These are phyloP conservation scores for Amphipyra berbera DNA, from an alignment of 2,888 invertebrate species.

Conservation along the genomic window DNA sequence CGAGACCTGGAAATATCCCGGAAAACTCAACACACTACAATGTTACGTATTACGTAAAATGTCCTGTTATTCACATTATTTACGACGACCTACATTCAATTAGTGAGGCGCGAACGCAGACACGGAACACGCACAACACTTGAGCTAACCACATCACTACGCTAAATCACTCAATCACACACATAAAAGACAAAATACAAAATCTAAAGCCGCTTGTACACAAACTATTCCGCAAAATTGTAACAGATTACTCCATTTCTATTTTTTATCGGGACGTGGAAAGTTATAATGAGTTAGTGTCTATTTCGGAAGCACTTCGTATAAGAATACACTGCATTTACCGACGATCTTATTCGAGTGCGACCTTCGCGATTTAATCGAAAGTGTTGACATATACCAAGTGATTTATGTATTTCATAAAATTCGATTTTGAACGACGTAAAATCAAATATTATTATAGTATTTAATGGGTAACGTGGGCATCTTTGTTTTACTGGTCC, in stretches of 20 bases:
- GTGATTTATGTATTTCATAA: slow-evolving; percentile 84
- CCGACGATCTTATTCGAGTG: slow-evolving; percentile 69
- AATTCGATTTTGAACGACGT: slow-evolving; percentile 78
- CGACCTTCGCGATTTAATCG: slow-evolving; percentile 85
- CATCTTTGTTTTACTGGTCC: slow-evolving; percentile 77
- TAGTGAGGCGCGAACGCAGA: slow-evolving; percentile 52
- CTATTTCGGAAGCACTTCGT: slow-evolving; percentile 85
- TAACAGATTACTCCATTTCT: slow-evolving; percentile 83
- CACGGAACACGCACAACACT: slow-evolving; percentile 42
- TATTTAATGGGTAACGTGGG: slow-evolving; percentile 76
- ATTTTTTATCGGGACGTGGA: slow-evolving; percentile 84
- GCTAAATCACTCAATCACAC: slow-evolving; percentile 68
- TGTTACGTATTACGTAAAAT: slow-evolving; percentile 23
- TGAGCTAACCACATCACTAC: slow-evolving; percentile 52
- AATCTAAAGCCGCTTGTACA: slow-evolving; percentile 59
- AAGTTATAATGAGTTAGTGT: slow-evolving; percentile 85
- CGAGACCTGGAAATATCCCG: too few relatives aligned
- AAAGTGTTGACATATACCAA: slow-evolving; percentile 84
- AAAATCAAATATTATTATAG: slow-evolving; percentile 81
- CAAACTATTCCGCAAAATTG: slow-evolving; percentile 71
- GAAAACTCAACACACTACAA: background rate
- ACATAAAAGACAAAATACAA: slow-evolving; percentile 65
- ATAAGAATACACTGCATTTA: slow-evolving; percentile 80
- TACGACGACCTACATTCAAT: slow-evolving; percentile 53
- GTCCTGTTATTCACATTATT: slow-evolving; percentile 52